These are phyloP conservation scores for Egretta garzetta DNA, from an alignment of 2,113 vertebrate genomes.

Conservation along the genomic window DNA sequence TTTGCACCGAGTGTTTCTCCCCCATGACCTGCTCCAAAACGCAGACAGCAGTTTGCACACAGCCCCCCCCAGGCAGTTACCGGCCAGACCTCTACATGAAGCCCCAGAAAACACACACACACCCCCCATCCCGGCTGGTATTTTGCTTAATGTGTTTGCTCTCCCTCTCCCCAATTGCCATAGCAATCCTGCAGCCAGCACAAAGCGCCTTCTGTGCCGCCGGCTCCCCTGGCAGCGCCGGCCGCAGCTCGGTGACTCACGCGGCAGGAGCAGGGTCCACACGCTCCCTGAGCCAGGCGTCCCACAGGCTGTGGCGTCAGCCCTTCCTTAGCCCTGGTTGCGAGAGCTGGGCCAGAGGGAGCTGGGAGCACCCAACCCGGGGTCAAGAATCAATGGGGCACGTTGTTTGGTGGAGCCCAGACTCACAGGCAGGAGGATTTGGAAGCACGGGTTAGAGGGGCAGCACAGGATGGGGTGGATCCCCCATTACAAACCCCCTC, in stretches of 20 bases:
- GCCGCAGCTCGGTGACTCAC: not conserved
- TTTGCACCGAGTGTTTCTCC: fast-evolving
- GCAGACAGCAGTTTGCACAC: fast-evolving
- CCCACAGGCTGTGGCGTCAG: not conserved
- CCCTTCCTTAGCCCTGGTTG: not conserved
- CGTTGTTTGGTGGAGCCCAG: fast-evolving
- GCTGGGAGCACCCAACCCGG: not conserved
- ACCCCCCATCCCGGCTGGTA: not conserved
- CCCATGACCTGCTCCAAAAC: not conserved
- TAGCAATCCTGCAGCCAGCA: not conserved
- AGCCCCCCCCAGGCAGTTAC: not conserved
- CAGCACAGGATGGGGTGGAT: not conserved
- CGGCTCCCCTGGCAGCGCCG: not conserved
- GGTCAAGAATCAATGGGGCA: not conserved
- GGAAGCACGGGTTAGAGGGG: not conserved
- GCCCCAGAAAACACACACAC: not conserved
- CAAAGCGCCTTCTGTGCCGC: slow-evolving; percentile 60
- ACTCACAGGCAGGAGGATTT: not conserved
- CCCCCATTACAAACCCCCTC: not conserved
- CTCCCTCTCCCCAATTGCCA: slow-evolving; percentile 49
- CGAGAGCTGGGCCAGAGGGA: not conserved
- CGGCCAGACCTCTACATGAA: not conserved
- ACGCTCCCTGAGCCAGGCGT: not conserved
- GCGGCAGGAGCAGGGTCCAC: not conserved
- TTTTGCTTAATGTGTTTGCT: slow-evolving; percentile 27